Conservation (phyloP, 2,797 vertebrate genomes). For the Sternotherus odoratus region DNA sequence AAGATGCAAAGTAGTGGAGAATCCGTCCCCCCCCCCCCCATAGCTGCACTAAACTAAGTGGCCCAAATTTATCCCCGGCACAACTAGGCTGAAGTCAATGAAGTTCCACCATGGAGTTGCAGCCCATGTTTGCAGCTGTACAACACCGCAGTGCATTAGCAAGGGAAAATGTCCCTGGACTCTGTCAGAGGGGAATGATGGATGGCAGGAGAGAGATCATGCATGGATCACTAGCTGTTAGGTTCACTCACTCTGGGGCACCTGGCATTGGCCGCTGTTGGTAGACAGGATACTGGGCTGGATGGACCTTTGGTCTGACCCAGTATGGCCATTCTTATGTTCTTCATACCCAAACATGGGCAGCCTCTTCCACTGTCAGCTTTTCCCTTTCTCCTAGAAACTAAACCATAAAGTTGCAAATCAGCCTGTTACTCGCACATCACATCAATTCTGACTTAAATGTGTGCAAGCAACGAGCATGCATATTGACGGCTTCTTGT, state of each 20-base stretch:
- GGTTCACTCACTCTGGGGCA: too few relatives aligned
- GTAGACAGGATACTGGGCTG: too few relatives aligned
- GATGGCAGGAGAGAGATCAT: too few relatives aligned
- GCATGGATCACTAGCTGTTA: too few relatives aligned
- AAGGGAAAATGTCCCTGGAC: neutral
- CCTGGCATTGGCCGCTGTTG: too few relatives aligned
- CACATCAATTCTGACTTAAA: accelerated
- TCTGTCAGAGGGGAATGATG: too few relatives aligned
- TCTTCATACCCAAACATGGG: neutral
- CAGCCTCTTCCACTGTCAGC: neutral
- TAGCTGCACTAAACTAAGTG: neutral
- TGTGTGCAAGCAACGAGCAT: accelerated
- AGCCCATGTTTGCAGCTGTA: neutral
- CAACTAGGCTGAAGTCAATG: neutral
- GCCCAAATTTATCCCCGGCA: neutral
- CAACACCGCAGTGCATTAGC: neutral
- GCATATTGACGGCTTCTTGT: neutral
- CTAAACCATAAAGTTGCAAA: neutral
- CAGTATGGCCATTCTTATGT: too few relatives aligned
- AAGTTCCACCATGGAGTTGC: neutral
- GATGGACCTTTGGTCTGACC: too few relatives aligned
- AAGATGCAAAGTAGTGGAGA: neutral
- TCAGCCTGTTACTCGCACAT: neutral
- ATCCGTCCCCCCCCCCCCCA: neutral
- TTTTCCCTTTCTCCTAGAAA: neutral